Evolutionary conservation across 2,797 vertebrate species (phyloP).

Genomic region (Simalia tracyae): DNA sequence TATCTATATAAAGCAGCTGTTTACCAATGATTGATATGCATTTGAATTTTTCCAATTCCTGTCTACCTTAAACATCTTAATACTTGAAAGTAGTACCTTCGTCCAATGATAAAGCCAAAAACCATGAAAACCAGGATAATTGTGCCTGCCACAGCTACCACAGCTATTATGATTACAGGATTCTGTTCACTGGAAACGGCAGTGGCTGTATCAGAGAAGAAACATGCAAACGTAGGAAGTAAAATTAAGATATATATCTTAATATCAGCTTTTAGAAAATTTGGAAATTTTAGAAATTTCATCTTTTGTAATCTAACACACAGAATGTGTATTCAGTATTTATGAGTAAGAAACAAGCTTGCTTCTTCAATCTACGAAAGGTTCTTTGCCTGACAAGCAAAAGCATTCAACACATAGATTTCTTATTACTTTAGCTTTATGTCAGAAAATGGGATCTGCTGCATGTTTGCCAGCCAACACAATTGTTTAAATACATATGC

Average conservation of each 20-base stretch:
- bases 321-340: conserved; percentile 14
- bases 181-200: conserved; percentile 98
- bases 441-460: not conserved
- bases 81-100: conserved; percentile 83
- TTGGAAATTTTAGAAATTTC: conserved; percentile 3
- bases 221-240: conserved; percentile 23
- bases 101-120: conserved; percentile 98
- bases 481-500: not conserved
- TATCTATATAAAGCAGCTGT: not conserved
- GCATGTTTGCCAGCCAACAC: not conserved
- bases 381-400: not conserved
- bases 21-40: not conserved
- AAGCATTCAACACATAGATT: not conserved
- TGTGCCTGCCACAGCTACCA: conserved; percentile 97
- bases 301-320: conserved; percentile 29
- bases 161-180: conserved; percentile 98
- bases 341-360: not conserved
- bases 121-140: conserved; percentile 99
- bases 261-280: conserved; percentile 5
- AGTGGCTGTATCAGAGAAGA: conserved; percentile 79
- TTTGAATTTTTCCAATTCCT: not conserved
- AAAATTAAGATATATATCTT: conserved; percentile 1
- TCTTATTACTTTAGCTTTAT: not conserved
- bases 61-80: conserved; percentile 11
- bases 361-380: not conserved